Conservation (phyloP, 2,113 vertebrate species). For the Gopherus flavomarginatus region DNA sequence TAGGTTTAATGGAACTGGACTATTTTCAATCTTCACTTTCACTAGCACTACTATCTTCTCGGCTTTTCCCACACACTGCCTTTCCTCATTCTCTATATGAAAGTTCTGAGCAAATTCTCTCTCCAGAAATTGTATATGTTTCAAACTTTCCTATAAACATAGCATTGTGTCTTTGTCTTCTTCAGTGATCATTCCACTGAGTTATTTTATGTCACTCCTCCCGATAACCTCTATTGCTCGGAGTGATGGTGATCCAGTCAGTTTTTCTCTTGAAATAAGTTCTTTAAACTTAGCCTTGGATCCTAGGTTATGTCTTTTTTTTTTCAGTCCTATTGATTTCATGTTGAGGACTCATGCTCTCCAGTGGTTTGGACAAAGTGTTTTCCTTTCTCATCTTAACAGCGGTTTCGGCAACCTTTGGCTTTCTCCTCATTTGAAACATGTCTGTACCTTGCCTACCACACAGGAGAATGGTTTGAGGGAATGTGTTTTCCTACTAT, state of each 20-base stretch:
- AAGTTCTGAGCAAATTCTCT: not conserved
- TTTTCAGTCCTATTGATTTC: not conserved
- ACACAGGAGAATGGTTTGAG: not conserved
- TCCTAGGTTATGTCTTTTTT: not conserved
- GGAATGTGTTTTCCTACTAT: not conserved
- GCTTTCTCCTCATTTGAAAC: not conserved
- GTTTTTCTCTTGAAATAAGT: not conserved
- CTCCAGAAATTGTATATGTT: not conserved
- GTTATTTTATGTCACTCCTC: not conserved
- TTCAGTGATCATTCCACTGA: accelerated
- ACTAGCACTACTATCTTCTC: not conserved
- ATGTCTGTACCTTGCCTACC: not conserved
- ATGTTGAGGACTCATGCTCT: not conserved
- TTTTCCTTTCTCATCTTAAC: not conserved
- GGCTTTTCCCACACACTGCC: not conserved
- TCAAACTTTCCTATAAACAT: not conserved
- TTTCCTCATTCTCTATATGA: not conserved
- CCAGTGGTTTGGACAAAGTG: not conserved
- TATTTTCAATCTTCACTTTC: not conserved
- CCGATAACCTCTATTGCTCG: not conserved
- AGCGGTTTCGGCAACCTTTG: not conserved
- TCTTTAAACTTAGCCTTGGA: accelerated
- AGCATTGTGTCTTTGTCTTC: not conserved
- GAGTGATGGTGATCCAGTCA: not conserved
- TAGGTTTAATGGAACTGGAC: not conserved